Evolutionary conservation across 2,113 vertebrate genomes (phyloP).

Genomic region (Vidua chalybeata): DNA sequence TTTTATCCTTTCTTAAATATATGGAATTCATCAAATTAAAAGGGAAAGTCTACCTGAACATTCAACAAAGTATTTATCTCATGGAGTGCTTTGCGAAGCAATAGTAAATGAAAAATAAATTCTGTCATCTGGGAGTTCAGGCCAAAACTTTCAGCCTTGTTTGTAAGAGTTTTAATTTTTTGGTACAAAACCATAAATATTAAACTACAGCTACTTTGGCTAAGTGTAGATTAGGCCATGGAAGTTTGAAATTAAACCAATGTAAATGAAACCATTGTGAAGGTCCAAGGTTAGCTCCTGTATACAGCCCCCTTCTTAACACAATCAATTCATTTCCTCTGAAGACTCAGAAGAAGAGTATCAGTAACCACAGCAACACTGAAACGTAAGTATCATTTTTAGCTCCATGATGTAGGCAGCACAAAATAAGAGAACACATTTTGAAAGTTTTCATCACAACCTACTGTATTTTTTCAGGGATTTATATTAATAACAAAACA

Average conservation of each 20-base stretch:
- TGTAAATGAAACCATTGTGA: not conserved
- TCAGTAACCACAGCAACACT: constrained; percentile 57
- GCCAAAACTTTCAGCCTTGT: not conserved
- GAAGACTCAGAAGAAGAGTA: constrained; percentile 39
- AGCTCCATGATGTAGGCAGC: constrained; percentile 24
- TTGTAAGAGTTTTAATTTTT: not conserved
- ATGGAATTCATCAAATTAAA: not conserved
- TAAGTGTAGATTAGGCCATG: not conserved
- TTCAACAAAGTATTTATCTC: not conserved
- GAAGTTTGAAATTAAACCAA: not conserved
- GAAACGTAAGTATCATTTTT: constrained; percentile 48
- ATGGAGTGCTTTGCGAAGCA: not conserved
- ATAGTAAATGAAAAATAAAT: not conserved
- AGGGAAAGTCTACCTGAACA: not conserved
- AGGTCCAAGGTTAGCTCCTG: not conserved
- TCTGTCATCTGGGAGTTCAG: not conserved
- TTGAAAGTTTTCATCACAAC: constrained; percentile 9
- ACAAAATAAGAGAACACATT: not conserved
- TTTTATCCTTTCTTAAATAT: not conserved
- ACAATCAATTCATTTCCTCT: not conserved
- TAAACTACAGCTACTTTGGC: not conserved
- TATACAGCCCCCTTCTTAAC: not conserved
- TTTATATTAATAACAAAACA: constrained; percentile 22
- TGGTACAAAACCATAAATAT: not conserved
- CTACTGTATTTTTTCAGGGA: not conserved